Evolutionary conservation across 1,140 invertebrate genomes (phyloP).

Genomic region (Drosophila azteca): DNA sequence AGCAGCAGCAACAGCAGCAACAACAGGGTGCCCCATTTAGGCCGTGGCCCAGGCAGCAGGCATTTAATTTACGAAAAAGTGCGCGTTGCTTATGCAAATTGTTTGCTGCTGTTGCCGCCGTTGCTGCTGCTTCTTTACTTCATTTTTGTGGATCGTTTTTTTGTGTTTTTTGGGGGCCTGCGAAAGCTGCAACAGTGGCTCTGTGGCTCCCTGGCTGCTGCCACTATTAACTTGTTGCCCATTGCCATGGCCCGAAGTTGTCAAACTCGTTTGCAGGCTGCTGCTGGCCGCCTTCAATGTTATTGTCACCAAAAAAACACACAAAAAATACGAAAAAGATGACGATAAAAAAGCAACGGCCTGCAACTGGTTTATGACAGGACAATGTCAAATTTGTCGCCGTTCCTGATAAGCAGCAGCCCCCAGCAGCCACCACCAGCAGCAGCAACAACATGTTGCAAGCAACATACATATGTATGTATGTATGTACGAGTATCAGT

Average conservation of each 20-base stretch:
- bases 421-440: slow-evolving; percentile 4
- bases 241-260: slow-evolving; percentile 76
- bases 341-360: slow-evolving; percentile 56
- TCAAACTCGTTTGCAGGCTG: slow-evolving; percentile 76
- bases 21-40: slow-evolving; percentile 79
- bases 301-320: slow-evolving; percentile 80
- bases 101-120: slow-evolving; percentile 62
- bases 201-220: neutral
- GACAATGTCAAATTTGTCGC: slow-evolving; percentile 75
- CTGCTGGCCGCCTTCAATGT: slow-evolving; percentile 73
- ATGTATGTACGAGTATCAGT: too few relatives aligned
- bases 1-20: slow-evolving; percentile 38
- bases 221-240: slow-evolving; percentile 75
- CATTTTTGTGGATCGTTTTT: slow-evolving; percentile 33
- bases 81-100: slow-evolving; percentile 82
- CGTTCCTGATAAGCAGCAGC: slow-evolving; percentile 53
- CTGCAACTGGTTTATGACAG: slow-evolving; percentile 76
- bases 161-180: slow-evolving; percentile 44
- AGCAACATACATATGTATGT: slow-evolving; percentile 2
- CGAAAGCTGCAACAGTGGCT: slow-evolving; percentile 66
- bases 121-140: slow-evolving; percentile 36
- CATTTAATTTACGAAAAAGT: slow-evolving; percentile 82
- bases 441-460: slow-evolving; percentile 61
- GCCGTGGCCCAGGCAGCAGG: slow-evolving; percentile 47
- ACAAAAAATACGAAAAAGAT: too few relatives aligned